These are phyloP conservation scores for Halictus quadricinctus DNA, from an alignment of 2,888 invertebrate genomes.

Conservation along the genomic window DNA sequence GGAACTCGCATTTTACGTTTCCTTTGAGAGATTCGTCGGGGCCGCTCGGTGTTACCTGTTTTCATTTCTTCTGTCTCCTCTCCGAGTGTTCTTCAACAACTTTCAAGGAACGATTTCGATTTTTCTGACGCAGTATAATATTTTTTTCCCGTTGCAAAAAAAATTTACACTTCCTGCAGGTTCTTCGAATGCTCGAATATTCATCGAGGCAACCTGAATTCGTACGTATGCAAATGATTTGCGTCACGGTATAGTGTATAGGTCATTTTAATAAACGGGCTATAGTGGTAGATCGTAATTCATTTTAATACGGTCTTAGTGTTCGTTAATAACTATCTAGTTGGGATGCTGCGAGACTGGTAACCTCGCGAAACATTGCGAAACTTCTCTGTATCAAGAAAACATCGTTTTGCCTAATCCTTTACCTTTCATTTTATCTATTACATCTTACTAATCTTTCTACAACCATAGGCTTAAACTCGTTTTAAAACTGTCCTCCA, in stretches of 20 bases:
- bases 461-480: too few relatives aligned
- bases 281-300: background rate
- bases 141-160: background rate
- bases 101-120: background rate
- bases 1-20: background rate
- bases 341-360: background rate
- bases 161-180: background rate
- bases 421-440: background rate
- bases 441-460: background rate
- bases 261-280: background rate
- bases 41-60: background rate
- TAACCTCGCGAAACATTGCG: too few relatives aligned
- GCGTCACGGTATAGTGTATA: background rate
- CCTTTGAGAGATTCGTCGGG: background rate
- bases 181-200: background rate
- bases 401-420: background rate
- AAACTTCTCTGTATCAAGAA: too few relatives aligned
- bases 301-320: background rate
- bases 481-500: background rate
- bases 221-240: background rate
- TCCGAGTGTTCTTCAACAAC: background rate
- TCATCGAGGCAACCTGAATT: background rate
- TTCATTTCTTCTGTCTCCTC: background rate
- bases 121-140: background rate
- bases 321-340: background rate